Evolutionary conservation across 2,888 invertebrate genomes (phyloP), one percentile per base, ranked within the genome.

Genomic region (Unio delphinus): DNA sequence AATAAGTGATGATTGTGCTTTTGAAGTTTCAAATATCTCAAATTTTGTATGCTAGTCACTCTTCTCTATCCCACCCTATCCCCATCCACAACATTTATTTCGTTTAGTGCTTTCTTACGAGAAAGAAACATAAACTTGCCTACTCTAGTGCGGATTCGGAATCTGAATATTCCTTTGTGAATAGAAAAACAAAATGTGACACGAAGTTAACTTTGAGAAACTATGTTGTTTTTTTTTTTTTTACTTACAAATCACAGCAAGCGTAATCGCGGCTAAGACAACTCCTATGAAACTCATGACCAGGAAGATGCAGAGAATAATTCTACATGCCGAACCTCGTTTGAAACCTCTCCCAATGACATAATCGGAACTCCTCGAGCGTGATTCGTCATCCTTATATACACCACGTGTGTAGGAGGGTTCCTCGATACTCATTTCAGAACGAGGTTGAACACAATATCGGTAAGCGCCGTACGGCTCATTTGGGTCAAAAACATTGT

Each of bases 161-260:
- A 11, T 45, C 8, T 34, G 34, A 8, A 34, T 34, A 34, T 7
- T 34, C 8, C 34, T 8, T 3, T 45, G 15, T 45, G 15, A 45
- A 45, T 45, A 34, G 8, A 34, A 34, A 34, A 4, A 34, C 6
- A 34, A 34, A 34, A 34, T 34, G 7, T 34, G 34, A 7, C 7
- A 8, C 34, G 34, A 34, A 34, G 34, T 34, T 34, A 34, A 34
- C 34, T 34, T 7, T 1, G 7, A 34, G 34, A 34, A 34, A 34
- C 6, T 0, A 34, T 34, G 34, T 1, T 7, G 23, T 34, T 34
- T 5, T 34, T 6, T 7, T 34, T 34, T 5, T 7, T 34, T 34
- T 57, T 55, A 77, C 80, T 79, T 72, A 80, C 80, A 69, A 60
- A 80, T 26, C n/a, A 80, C 78, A 15, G 80, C 77, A 28, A 80